Conservation (phyloP, 2,113 vertebrate genomes). For the Dunckerocampus dactyliophorus region DNA sequence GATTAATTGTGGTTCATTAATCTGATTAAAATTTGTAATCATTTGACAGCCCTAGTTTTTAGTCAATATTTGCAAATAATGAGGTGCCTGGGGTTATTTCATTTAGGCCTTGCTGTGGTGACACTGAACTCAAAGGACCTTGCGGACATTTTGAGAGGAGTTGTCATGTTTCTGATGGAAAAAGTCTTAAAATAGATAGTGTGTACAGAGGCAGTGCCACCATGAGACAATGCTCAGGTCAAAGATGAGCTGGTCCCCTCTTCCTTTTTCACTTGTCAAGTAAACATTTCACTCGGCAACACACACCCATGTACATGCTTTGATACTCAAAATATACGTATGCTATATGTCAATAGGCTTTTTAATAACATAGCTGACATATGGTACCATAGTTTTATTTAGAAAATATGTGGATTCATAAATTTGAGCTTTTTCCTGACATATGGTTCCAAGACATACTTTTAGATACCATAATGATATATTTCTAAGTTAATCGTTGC, state of each 20-base stretch:
- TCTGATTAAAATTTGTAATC: too few species aligned
- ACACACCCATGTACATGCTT: conserved; percentile 40
- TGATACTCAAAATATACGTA: conserved; percentile 10
- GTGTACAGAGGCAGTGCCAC: conserved; percentile 57
- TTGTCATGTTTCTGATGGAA: conserved; percentile 44
- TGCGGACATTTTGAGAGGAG: conserved; percentile 27
- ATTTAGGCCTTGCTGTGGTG: conserved; percentile 5
- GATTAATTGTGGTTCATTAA: too few species aligned
- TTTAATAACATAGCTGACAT: conserved; percentile 1
- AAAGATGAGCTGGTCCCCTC: conserved; percentile 66
- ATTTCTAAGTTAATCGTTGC: too few species aligned
- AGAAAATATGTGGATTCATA: too few species aligned
- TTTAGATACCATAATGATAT: too few species aligned
- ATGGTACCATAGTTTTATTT: too few species aligned
- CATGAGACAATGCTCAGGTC: conserved; percentile 70
- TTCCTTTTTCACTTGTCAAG: conserved; percentile 67
- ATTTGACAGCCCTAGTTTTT: too few species aligned
- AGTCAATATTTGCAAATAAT: background rate
- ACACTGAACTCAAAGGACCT: conserved; percentile 16
- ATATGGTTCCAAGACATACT: too few species aligned
- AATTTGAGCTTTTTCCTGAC: too few species aligned
- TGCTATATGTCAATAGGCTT: background rate
- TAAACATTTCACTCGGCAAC: conserved; percentile 62
- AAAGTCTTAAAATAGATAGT: conserved; percentile 65
- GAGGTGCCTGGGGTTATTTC: background rate